A percentile compares a stretch with the other conserved stretches of the same genome.
These are phyloP conservation scores for Peromyscus eremicus DNA, from an alignment of 2,797 vertebrate species.

Conservation along the genomic window DNA sequence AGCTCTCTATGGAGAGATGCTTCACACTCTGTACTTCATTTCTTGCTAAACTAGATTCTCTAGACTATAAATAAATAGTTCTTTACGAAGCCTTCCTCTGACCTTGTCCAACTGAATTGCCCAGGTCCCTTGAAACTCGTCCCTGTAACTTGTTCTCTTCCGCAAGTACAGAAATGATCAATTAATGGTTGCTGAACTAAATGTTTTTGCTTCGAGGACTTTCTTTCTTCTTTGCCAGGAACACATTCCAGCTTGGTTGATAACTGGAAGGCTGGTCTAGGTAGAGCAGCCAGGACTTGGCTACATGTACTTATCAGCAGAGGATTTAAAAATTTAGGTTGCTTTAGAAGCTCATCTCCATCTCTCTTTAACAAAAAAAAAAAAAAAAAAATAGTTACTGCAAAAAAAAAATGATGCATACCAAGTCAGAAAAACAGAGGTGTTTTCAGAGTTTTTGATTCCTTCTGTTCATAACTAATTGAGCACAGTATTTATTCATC, in stretches of 20 bases:
- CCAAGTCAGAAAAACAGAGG: neutral
- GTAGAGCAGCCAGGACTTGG: conserved; percentile 31
- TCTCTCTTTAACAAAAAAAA: conserved; percentile 56
- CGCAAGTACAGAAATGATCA: conserved; percentile 59
- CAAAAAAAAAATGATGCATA: neutral
- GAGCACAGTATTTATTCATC: conserved; percentile 6
- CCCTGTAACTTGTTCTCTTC: conserved; percentile 54
- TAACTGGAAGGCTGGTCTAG: conserved; percentile 58
- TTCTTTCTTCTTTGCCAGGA: conserved; percentile 58
- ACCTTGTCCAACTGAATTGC: conserved; percentile 53
- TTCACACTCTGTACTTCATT: conserved; percentile 54
- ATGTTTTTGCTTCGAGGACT: conserved; percentile 62
- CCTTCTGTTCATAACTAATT: conserved; percentile 7
- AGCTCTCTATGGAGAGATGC: neutral
- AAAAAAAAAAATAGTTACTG: conserved; percentile 28
- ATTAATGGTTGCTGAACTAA: conserved; percentile 47
- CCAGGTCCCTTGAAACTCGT: conserved; percentile 61
- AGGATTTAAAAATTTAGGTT: conserved; percentile 40
- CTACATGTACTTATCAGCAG: conserved; percentile 31
- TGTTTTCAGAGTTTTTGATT: neutral
- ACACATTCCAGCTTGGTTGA: neutral
- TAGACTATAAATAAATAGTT: conserved; percentile 47
- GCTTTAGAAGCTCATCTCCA: neutral
- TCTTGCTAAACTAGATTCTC: conserved; percentile 54
- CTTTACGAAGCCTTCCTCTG: conserved; percentile 43